phyloP scores from a whole-genome alignment of 2,888 invertebrate genomes.

The Acrobasis consociella region DNA sequence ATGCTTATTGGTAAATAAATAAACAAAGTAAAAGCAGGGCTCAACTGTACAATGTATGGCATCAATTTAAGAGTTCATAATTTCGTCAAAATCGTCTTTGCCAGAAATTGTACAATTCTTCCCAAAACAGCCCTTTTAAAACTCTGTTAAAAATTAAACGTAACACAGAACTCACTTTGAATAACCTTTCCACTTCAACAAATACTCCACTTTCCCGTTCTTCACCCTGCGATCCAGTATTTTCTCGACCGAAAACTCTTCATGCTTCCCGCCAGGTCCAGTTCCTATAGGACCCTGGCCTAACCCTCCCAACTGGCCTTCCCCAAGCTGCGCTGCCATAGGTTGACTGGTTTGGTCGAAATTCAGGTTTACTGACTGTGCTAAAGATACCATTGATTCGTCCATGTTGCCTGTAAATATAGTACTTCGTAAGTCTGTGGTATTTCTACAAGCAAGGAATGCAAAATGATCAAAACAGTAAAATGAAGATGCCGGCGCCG shows the following conservation, averaged over 20 bases:
- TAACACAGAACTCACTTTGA: conserved; percentile 76
- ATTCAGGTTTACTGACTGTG: conserved; percentile 35
- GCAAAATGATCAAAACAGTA: no score
- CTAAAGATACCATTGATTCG: conserved; percentile 45
- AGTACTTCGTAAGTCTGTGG: background rate
- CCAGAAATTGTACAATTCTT: no score
- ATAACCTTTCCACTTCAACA: conserved; percentile 86
- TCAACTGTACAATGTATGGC: no score
- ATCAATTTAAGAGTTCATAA: no score
- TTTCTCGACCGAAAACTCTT: conserved; percentile 90
- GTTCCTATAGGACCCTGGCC: conserved; percentile 36
- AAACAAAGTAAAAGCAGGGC: background rate
- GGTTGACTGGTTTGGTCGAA: conserved; percentile 32
- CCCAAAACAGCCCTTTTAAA: background rate
- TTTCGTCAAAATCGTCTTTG: no score
- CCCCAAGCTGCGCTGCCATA: conserved; percentile 42
- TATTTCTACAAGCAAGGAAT: background rate
- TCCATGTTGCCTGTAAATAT: conserved; percentile 31
- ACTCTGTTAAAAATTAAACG: background rate
- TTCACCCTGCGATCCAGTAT: conserved; percentile 86
- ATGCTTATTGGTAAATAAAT: background rate
- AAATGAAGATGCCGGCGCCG: no score
- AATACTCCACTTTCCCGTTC: conserved; percentile 87
- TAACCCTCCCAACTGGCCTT: conserved; percentile 26
- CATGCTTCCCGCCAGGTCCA: conserved; percentile 69